Conservation (phyloP, 2,797 vertebrate genomes). For the Lepidocolaptes lacrymiger region DNA sequence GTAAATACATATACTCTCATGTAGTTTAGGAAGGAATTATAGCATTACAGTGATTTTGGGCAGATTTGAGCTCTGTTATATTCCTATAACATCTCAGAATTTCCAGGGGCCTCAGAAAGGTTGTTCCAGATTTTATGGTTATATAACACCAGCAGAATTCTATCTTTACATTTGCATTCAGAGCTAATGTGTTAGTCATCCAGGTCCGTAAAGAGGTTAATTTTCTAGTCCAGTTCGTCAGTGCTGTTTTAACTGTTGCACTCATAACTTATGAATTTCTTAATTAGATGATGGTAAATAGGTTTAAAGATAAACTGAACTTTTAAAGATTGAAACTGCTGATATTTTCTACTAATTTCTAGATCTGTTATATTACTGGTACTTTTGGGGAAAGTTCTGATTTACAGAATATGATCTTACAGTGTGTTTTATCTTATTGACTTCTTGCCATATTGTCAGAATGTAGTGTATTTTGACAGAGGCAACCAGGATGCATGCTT, state of each 20-base stretch:
- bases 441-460: conserved; percentile 24
- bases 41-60: background rate
- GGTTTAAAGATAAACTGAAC: background rate
- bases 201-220: background rate
- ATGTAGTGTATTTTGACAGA: background rate
- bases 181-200: background rate
- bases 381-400: conserved; percentile 19
- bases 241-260: background rate
- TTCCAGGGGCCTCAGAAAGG: background rate
- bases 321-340: background rate
- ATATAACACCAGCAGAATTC: background rate
- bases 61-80: background rate
- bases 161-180: background rate
- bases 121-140: background rate
- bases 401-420: conserved; percentile 17
- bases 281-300: background rate
- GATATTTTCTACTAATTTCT: conserved; percentile 25
- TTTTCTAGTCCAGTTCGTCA: background rate
- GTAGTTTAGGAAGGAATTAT: background rate
- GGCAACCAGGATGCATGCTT: background rate
- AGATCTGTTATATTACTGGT: background rate
- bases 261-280: background rate
- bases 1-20: background rate
- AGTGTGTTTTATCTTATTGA: conserved; percentile 42
- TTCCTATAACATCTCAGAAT: background rate